A percentile compares a stretch with the other conserved stretches of the same genome.
These are phyloP conservation scores for Gnathonemus echidnorhynchus DNA, from an alignment of 2,113 vertebrate species.

Conservation along the genomic window DNA sequence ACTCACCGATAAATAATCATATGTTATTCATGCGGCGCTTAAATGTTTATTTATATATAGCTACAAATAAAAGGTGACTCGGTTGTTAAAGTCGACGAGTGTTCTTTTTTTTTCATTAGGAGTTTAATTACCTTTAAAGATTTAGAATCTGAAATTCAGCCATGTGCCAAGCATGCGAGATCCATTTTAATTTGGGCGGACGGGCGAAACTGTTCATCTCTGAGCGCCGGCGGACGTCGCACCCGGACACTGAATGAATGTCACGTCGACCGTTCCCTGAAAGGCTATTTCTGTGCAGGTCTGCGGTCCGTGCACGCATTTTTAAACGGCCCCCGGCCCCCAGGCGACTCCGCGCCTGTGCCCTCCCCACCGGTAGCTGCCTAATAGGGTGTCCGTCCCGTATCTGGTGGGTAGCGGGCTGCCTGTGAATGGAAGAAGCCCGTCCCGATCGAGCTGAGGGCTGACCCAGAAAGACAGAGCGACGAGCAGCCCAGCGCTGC, in stretches of 20 bases:
- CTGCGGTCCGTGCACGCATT: neutral
- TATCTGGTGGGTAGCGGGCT: neutral
- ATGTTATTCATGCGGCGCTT: neutral
- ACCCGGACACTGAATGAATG: neutral
- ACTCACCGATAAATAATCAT: neutral
- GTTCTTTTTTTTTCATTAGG: neutral
- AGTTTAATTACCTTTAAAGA: neutral
- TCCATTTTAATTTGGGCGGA: neutral
- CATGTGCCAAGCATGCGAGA: neutral
- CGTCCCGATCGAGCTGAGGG: neutral
- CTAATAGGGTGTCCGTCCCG: neutral
- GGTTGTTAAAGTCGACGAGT: neutral
- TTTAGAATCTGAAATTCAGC: neutral
- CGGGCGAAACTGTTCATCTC: neutral
- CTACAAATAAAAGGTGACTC: neutral
- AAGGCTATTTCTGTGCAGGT: neutral
- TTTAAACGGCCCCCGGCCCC: neutral
- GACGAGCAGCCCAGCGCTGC: neutral
- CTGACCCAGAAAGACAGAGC: conserved; percentile 10
- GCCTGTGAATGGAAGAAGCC: neutral
- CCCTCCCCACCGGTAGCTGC: neutral
- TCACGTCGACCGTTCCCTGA: neutral
- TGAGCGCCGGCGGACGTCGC: neutral
- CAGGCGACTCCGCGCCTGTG: neutral
- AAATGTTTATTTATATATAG: neutral